phyloP scores from a whole-genome alignment of 2,888 invertebrate species.

The Linyphia triangularis region DNA sequence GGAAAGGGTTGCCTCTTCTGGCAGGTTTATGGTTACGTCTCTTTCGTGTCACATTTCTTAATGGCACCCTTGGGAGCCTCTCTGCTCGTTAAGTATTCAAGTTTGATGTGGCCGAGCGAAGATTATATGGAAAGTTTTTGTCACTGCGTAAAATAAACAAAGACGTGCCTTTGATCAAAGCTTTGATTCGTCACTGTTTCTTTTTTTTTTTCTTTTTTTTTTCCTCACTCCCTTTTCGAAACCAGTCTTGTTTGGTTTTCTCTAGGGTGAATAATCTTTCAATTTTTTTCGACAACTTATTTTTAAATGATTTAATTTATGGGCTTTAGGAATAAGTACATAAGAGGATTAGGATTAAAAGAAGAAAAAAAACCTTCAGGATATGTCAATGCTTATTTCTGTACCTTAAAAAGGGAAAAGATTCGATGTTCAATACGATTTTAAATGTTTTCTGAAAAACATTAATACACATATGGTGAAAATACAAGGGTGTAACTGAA shows the following conservation, averaged over 20 bases:
- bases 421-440: background rate
- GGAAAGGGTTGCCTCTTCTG: slow-evolving; percentile 14
- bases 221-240: background rate
- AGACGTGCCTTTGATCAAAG: slow-evolving; percentile 10
- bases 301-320: background rate
- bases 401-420: background rate
- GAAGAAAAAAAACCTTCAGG: too few species aligned
- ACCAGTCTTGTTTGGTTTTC: slow-evolving; percentile 10
- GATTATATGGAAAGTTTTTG: background rate
- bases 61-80: background rate
- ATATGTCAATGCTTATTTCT: background rate
- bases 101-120: background rate
- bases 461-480: too few species aligned
- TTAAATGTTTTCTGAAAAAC: too few species aligned
- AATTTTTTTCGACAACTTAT: background rate
- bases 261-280: slow-evolving; percentile 21
- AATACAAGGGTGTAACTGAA: too few species aligned
- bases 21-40: slow-evolving; percentile 10
- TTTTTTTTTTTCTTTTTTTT: background rate
- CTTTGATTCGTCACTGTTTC: background rate
- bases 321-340: background rate
- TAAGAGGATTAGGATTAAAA: background rate
- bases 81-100: slow-evolving; percentile 48
- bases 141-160: background rate
- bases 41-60: slow-evolving; percentile 1